Conservation (phyloP, 2,797 vertebrate genomes). For the Salmo trutta region DNA sequence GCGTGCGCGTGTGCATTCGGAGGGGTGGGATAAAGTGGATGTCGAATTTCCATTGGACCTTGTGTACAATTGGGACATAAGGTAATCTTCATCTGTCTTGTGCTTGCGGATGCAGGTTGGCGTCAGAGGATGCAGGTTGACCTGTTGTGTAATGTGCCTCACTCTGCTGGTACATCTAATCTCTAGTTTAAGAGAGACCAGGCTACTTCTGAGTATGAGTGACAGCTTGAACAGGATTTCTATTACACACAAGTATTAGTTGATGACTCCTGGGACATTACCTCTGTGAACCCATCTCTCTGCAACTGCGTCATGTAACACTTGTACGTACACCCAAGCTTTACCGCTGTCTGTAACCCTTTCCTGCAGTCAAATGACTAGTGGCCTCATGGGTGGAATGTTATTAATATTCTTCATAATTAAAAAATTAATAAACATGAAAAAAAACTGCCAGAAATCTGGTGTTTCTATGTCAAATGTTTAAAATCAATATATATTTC, state of each 20-base stretch:
- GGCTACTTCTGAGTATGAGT: background rate
- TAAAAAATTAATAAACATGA: too few species aligned
- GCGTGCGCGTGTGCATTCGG: background rate
- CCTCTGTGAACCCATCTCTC: background rate
- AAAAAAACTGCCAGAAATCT: too few species aligned
- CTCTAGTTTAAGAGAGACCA: slow-evolving; percentile 1
- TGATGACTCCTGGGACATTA: background rate
- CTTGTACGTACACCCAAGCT: background rate
- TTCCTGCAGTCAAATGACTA: too few species aligned
- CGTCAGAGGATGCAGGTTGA: background rate
- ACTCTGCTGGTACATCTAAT: background rate
- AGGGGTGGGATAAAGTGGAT: background rate
- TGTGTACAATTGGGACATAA: background rate
- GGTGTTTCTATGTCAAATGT: too few species aligned
- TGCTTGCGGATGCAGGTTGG: background rate
- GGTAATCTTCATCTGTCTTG: background rate
- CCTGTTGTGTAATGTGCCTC: background rate
- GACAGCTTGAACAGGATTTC: background rate
- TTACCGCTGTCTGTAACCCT: background rate
- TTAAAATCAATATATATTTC: too few species aligned
- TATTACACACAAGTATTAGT: background rate
- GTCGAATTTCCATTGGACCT: background rate
- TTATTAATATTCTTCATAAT: too few species aligned
- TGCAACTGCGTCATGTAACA: background rate
- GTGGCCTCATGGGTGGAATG: too few species aligned